A percentile compares a stretch with the other conserved stretches of the same genome.
These are phyloP conservation scores for Philonicus albiceps DNA, from an alignment of 2,888 invertebrate species.

Conservation along the genomic window DNA sequence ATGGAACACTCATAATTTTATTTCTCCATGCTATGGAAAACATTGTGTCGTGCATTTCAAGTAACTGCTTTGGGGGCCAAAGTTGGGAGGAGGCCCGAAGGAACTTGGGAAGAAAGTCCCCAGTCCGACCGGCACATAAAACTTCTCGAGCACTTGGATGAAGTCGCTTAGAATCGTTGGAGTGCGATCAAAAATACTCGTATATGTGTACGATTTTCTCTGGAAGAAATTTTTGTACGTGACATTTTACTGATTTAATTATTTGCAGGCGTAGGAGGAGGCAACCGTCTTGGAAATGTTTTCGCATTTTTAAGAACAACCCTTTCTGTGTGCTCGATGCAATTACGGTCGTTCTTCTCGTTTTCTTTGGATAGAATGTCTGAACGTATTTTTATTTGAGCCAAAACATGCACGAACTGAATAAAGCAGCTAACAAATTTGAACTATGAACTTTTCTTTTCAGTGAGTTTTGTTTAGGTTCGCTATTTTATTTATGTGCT, in stretches of 20 bases:
- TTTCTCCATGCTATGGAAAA: not conserved
- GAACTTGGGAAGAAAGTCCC: not conserved
- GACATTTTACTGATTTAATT: not conserved
- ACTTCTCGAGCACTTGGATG: not conserved
- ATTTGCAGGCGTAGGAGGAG: not conserved
- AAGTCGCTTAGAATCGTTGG: not conserved
- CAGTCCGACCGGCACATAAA: not conserved
- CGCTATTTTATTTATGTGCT: no score
- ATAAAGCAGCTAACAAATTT: not conserved
- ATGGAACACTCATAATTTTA: not conserved
- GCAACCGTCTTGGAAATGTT: not conserved
- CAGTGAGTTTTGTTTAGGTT: not conserved
- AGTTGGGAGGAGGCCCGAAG: not conserved
- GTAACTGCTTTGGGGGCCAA: not conserved
- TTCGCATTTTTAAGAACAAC: not conserved
- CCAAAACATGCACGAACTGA: not conserved
- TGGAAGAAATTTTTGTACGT: not conserved
- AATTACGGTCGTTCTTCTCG: not conserved
- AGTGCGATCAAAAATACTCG: not conserved
- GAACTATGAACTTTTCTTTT: not conserved
- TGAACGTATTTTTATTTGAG: not conserved
- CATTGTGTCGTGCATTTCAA: not conserved
- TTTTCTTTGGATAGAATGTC: not conserved
- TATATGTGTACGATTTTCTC: not conserved
- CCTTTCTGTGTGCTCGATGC: not conserved